Conservation (phyloP, 2,888 invertebrate genomes). For the Blera fallax region DNA sequence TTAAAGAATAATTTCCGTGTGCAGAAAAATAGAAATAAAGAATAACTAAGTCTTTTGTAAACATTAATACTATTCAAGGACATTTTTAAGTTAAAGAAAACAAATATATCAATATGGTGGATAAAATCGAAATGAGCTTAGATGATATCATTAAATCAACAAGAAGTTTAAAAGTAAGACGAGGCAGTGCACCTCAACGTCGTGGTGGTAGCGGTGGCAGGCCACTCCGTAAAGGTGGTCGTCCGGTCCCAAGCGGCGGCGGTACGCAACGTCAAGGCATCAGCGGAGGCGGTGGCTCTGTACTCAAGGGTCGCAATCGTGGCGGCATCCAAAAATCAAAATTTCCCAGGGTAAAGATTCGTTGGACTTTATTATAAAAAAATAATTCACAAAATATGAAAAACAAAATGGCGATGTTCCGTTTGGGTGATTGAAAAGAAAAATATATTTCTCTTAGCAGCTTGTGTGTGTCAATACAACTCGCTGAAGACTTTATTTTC, state of each 20-base stretch:
- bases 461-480: constrained; percentile 40
- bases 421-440: constrained; percentile 46
- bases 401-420: constrained; percentile 65
- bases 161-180: constrained; percentile 84
- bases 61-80: background rate
- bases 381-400: constrained; percentile 6
- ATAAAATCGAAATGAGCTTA: constrained; percentile 98
- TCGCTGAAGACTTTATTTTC: constrained; percentile 23
- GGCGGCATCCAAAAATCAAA: constrained; percentile 84
- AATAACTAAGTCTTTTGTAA: background rate
- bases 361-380: constrained; percentile 56
- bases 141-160: constrained; percentile 97
- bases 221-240: constrained; percentile 83
- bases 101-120: constrained; percentile 87
- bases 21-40: background rate
- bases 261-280: constrained; percentile 80
- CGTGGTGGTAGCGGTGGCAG: constrained; percentile 83
- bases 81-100: constrained; percentile 5
- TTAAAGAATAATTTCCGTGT: background rate
- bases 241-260: constrained; percentile 82
- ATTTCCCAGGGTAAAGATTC: constrained; percentile 80
- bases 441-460: constrained; percentile 54
- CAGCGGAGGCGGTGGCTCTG: constrained; percentile 82
- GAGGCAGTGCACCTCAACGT: constrained; percentile 85
- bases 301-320: constrained; percentile 88